A percentile compares a stretch with the other conserved stretches of the same genome.
These are phyloP conservation scores for Spizella passerina DNA, from an alignment of 2,797 vertebrate genomes.

Conservation along the genomic window DNA sequence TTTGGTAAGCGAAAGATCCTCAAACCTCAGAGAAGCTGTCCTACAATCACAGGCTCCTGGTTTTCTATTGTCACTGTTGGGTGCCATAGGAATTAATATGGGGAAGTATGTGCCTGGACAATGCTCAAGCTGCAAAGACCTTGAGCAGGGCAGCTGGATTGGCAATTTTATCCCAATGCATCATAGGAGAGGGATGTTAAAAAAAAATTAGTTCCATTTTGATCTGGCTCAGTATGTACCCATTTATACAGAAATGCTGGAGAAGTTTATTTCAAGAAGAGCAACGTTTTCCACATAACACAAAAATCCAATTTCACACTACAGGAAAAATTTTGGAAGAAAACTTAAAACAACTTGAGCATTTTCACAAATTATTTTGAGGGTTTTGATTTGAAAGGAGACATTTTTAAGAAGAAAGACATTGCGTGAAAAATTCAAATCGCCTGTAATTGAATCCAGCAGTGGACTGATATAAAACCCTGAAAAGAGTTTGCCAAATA, in stretches of 20 bases:
- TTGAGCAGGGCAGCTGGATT: background rate
- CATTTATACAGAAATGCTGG: background rate
- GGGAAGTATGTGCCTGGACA: background rate
- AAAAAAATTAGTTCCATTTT: background rate
- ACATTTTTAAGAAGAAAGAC: background rate
- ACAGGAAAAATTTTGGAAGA: background rate
- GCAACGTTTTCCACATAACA: background rate
- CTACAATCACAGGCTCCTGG: background rate
- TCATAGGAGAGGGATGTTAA: background rate
- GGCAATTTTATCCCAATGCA: background rate
- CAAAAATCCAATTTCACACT: background rate
- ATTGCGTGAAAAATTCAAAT: background rate
- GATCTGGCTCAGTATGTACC: background rate
- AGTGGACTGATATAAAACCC: background rate
- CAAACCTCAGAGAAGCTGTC: background rate
- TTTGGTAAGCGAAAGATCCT: background rate
- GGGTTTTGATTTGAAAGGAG: background rate
- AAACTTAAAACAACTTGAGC: background rate
- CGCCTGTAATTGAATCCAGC: background rate
- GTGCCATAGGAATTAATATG: background rate
- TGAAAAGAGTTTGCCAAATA: background rate
- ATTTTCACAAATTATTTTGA: background rate
- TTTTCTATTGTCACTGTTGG: background rate
- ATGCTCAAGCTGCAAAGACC: background rate
- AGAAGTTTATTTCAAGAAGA: background rate